Evolutionary conservation across 2,888 invertebrate species (phyloP).

Genomic region (Epirrhoe alternata): DNA sequence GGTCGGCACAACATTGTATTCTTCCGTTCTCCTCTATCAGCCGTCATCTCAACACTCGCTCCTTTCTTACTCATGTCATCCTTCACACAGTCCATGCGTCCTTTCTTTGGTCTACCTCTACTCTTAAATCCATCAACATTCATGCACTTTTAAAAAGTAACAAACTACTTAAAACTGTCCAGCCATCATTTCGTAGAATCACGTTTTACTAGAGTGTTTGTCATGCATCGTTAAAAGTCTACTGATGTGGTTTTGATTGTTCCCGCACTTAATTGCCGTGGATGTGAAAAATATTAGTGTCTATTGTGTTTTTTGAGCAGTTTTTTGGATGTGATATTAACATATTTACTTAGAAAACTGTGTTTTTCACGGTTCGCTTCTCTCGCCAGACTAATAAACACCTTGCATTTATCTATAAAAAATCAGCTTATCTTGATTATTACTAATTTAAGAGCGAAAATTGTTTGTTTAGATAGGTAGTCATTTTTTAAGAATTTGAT

Average conservation of each 20-base stretch:
- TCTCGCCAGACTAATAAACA: not conserved
- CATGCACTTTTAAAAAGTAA: not conserved
- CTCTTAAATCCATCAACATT: too few relatives aligned
- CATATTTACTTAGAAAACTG: not conserved
- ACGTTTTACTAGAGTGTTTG: constrained; percentile 5
- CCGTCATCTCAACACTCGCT: too few relatives aligned
- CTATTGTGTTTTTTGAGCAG: not conserved
- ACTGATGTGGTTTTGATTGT: constrained; percentile 30
- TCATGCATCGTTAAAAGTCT: constrained; percentile 9
- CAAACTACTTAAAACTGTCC: not conserved
- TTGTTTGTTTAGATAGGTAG: too few relatives aligned
- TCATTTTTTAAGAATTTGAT: too few relatives aligned
- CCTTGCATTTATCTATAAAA: too few relatives aligned
- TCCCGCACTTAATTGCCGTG: constrained; percentile 12
- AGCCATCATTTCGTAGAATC: not conserved
- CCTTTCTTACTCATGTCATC: too few relatives aligned
- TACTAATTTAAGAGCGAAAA: too few relatives aligned
- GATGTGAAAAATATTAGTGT: constrained; percentile 7
- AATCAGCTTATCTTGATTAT: too few relatives aligned
- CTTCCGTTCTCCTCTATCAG: too few relatives aligned
- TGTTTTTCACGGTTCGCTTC: not conserved
- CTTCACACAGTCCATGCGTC: too few relatives aligned
- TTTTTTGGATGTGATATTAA: not conserved
- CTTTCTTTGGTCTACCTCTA: too few relatives aligned
- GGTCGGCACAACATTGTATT: too few relatives aligned